Conservation (phyloP, 2,113 vertebrate genomes). For the Azemiops feae region DNA sequence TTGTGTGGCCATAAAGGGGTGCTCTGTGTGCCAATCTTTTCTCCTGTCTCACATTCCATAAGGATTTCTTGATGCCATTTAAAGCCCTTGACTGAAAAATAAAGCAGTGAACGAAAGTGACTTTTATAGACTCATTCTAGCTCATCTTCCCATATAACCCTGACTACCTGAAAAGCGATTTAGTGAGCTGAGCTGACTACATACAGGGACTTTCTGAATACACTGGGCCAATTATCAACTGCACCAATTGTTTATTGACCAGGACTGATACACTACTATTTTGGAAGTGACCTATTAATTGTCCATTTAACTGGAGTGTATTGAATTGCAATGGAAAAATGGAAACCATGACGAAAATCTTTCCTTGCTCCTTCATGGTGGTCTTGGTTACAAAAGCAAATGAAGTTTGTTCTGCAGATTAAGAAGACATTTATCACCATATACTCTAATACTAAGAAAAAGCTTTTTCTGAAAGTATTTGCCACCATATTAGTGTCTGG, state of each 20-base stretch:
- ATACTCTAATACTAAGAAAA: slow-evolving; percentile 56
- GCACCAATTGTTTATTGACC: slow-evolving; percentile 78
- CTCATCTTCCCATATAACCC: slow-evolving; percentile 95
- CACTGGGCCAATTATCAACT: slow-evolving; percentile 75
- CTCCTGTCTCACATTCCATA: slow-evolving; percentile 86
- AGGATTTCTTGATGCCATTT: slow-evolving; percentile 80
- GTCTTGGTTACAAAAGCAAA: slow-evolving; percentile 73
- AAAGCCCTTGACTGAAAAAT: slow-evolving; percentile 88
- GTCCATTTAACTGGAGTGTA: slow-evolving; percentile 91
- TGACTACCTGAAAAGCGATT: slow-evolving; percentile 88
- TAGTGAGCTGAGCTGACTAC: slow-evolving; percentile 84
- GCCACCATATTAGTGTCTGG: slow-evolving; percentile 27
- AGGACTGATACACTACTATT: slow-evolving; percentile 76
- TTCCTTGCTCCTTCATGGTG: slow-evolving; percentile 87
- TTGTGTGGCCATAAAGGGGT: slow-evolving; percentile 78
- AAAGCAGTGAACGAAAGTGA: slow-evolving; percentile 94
- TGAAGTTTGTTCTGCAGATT: slow-evolving; percentile 86
- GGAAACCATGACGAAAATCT: slow-evolving; percentile 90
- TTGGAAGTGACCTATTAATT: slow-evolving; percentile 94
- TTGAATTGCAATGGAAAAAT: slow-evolving; percentile 85
- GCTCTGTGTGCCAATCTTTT: slow-evolving; percentile 81
- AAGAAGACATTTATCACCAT: slow-evolving; percentile 83
- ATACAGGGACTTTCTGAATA: slow-evolving; percentile 78
- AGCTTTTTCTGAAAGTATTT: slow-evolving; percentile 30
- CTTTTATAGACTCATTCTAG: slow-evolving; percentile 99